phyloP scores from a whole-genome alignment of 2,113 vertebrate species.

The Hiodon alosoides region DNA sequence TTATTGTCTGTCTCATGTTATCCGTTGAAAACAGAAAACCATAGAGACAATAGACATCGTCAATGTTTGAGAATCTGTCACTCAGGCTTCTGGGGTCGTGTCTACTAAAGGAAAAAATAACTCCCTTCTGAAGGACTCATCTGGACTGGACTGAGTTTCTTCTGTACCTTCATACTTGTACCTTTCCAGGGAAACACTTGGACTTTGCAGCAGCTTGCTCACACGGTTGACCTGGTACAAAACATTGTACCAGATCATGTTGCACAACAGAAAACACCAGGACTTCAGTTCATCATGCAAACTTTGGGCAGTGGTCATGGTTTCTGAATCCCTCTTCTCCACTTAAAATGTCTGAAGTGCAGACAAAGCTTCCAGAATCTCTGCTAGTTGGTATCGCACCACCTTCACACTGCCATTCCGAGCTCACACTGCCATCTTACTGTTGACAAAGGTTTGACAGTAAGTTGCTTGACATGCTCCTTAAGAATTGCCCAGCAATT shows the following conservation, averaged over 20 bases:
- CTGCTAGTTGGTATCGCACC: conserved; percentile 22
- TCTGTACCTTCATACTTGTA: conserved; percentile 25
- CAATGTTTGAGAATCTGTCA: conserved; percentile 20
- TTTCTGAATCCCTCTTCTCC: conserved; percentile 28
- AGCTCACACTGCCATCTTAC: conserved; percentile 27
- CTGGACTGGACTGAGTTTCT: conserved; percentile 26
- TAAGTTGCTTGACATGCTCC: conserved; percentile 26
- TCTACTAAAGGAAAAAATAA: conserved; percentile 18
- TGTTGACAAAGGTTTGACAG: conserved; percentile 27
- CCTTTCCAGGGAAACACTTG: conserved; percentile 10
- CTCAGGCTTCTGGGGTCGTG: conserved; percentile 11
- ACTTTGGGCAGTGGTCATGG: conserved; percentile 26
- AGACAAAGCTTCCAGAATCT: conserved; percentile 26
- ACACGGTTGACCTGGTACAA: conserved; percentile 19
- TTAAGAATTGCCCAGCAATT: conserved; percentile 27
- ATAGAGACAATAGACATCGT: conserved; percentile 21
- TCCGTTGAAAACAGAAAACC: conserved; percentile 27
- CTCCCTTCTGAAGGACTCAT: conserved; percentile 21
- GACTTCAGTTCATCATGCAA: conserved; percentile 23
- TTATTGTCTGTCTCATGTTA: conserved; percentile 8
- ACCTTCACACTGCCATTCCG: conserved; percentile 24
- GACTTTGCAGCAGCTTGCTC: conserved; percentile 21
- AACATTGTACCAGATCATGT: conserved; percentile 11
- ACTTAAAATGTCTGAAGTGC: conserved; percentile 17
- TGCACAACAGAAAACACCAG: conserved; percentile 11